These are phyloP conservation scores for Rafetus swinhoei DNA, from an alignment of 2,113 vertebrate genomes.

Conservation along the genomic window DNA sequence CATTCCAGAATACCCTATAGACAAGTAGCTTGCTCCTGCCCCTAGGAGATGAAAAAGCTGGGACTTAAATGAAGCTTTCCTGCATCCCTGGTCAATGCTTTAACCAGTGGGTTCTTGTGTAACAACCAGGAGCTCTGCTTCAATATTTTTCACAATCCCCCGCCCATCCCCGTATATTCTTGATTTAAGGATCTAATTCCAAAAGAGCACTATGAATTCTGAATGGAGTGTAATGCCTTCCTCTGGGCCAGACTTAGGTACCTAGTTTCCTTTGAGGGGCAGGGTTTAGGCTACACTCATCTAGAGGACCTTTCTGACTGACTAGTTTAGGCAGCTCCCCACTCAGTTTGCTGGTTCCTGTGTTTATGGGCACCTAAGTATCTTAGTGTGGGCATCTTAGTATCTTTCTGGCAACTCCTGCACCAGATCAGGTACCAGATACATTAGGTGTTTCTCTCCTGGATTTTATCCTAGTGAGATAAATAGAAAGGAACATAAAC, in stretches of 20 bases:
- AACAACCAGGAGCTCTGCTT: neutral
- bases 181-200: neutral
- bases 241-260: neutral
- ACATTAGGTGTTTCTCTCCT: too few species aligned
- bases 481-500: too few species aligned
- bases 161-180: neutral
- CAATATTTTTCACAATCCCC: neutral
- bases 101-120: neutral
- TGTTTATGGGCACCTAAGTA: neutral
- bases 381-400: too few species aligned
- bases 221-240: neutral
- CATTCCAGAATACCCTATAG: neutral
- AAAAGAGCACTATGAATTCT: neutral
- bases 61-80: neutral
- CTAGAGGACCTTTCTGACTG: neutral
- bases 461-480: too few species aligned
- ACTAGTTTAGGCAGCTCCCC: neutral
- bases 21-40: neutral
- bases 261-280: neutral
- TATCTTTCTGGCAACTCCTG: too few species aligned
- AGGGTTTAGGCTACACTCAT: neutral
- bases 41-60: neutral
- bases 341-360: neutral
- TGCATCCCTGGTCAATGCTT: neutral
- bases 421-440: too few species aligned